Percentiles rank a stretch among this genome's conserved stretches.
phyloP scores from a whole-genome alignment of 2,113 vertebrate genomes.

The Zingel zingel region DNA sequence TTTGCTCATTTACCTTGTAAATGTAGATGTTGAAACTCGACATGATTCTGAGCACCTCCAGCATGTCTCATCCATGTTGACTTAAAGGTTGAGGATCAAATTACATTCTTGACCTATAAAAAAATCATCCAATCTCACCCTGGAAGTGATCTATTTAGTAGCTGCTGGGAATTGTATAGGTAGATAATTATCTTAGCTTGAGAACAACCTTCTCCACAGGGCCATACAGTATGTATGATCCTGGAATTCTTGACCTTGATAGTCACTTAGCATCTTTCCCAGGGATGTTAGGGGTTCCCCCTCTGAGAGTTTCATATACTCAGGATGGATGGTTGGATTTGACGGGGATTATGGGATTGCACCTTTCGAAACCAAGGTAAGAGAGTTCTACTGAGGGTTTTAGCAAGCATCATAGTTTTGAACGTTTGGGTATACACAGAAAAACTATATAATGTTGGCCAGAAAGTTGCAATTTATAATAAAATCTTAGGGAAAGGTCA shows the following conservation, averaged over 20 bases:
- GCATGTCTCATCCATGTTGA: not conserved
- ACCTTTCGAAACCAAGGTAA: constrained; percentile 42
- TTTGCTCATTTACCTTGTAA: not conserved
- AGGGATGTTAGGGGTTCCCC: constrained; percentile 2
- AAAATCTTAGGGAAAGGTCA: constrained; percentile 22
- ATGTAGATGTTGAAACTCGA: not conserved
- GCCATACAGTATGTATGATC: constrained; percentile 28
- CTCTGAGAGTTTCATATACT: constrained; percentile 47
- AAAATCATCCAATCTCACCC: not conserved
- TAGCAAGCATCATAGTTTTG: constrained; percentile 5
- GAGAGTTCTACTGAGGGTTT: constrained; percentile 16
- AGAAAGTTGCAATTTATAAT: not conserved
- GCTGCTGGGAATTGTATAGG: not conserved
- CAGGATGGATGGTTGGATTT: constrained; percentile 47
- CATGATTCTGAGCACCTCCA: not conserved
- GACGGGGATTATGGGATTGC: constrained; percentile 58
- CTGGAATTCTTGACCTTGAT: constrained; percentile 37
- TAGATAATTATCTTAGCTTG: not conserved
- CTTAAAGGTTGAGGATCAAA: not conserved
- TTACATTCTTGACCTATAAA: not conserved
- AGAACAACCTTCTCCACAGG: constrained; percentile 5
- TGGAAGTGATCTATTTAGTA: not conserved
- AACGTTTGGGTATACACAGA: not conserved
- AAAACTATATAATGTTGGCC: constrained; percentile 13
- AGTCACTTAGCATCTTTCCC: constrained; percentile 39